phyloP scores from a whole-genome alignment of 2,113 vertebrate genomes.

The Pteropus alecto region DNA sequence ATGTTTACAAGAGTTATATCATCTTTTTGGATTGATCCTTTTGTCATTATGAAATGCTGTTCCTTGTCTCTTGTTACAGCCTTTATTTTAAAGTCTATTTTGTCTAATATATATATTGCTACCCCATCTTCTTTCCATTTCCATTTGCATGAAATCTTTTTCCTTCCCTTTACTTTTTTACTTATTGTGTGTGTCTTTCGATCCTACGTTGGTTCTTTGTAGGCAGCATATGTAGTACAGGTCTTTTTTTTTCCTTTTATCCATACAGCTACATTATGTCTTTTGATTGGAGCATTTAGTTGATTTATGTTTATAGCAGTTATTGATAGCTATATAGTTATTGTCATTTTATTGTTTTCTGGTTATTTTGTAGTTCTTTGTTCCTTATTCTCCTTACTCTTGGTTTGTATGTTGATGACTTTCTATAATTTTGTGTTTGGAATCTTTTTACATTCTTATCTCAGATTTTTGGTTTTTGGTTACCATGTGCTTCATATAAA shows the following conservation, averaged over 20 bases:
- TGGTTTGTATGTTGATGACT: background rate
- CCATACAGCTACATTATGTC: background rate
- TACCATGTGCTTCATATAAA: background rate
- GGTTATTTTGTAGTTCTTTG: background rate
- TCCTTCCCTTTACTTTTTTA: background rate
- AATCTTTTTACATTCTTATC: background rate
- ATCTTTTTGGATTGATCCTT: background rate
- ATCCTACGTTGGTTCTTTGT: background rate
- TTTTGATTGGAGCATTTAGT: background rate
- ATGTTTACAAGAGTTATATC: background rate
- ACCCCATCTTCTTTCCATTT: background rate
- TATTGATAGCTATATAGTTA: background rate
- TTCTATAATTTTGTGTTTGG: background rate
- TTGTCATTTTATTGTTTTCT: background rate
- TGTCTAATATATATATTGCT: background rate
- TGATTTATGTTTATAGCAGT: background rate
- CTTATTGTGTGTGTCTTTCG: too few species aligned
- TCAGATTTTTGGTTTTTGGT: background rate
- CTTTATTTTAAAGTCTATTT: background rate
- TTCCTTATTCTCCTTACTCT: background rate
- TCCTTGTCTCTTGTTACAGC: background rate
- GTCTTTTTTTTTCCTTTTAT: background rate
- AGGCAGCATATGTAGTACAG: background rate
- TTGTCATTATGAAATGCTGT: background rate
- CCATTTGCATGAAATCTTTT: background rate